Conservation (phyloP, 2,113 vertebrate genomes). For the Sebastes fasciatus region DNA sequence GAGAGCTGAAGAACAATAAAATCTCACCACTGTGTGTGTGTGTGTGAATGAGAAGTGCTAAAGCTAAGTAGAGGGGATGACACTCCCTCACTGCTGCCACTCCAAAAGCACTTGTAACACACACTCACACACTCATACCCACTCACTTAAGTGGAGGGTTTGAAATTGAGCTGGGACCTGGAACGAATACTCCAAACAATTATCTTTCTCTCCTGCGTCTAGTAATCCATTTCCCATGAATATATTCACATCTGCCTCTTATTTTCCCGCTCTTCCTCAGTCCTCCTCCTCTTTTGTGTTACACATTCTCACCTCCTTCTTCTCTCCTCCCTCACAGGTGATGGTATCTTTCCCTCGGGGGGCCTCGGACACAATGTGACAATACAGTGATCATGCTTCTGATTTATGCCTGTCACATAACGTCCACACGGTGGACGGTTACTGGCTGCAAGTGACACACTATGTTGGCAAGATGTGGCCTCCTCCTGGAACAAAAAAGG, state of each 20-base stretch:
- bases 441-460: neutral
- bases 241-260: constrained; percentile 65
- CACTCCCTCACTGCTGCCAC: constrained; percentile 64
- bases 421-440: constrained; percentile 14
- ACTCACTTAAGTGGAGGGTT: constrained; percentile 75
- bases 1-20: constrained; percentile 48
- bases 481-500: neutral
- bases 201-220: constrained; percentile 69
- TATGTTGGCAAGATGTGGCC: neutral
- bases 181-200: constrained; percentile 81
- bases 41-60: constrained; percentile 31
- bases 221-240: constrained; percentile 75
- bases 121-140: constrained; percentile 58
- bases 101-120: constrained; percentile 69
- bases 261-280: constrained; percentile 21
- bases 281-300: constrained; percentile 24
- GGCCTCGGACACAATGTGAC: constrained; percentile 40
- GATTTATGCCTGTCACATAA: constrained; percentile 30
- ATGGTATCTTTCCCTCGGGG: constrained; percentile 29
- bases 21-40: neutral
- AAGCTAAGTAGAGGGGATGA: constrained; percentile 65
- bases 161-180: constrained; percentile 82
- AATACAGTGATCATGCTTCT: constrained; percentile 15
- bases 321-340: constrained; percentile 37
- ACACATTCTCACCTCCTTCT: constrained; percentile 48